Base-by-base conservation (phyloP, 2,797 vertebrate genomes). In the Syngnathus acus region DNA sequence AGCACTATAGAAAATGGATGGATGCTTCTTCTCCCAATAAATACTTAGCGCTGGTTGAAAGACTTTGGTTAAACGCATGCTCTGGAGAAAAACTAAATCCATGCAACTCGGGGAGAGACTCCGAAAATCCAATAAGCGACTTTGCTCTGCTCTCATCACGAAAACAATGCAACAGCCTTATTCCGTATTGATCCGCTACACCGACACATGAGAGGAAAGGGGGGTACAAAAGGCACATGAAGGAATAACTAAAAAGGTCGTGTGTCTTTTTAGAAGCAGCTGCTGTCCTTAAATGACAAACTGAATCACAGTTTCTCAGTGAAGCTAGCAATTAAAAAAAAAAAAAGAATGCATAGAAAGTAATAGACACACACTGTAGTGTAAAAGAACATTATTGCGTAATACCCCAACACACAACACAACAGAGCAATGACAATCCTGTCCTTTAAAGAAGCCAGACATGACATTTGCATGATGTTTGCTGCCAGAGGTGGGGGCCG, bases 361-460 rank as follows among this genome's bases (percentile, higher is more conserved):
- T 78, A 75, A 86, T 75, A 75, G 75, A 71, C 76, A 65, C 65
- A 62, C 65, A 79, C 71, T 68, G 63, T 82, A 79, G 72, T 81
- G 76, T 72, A 74, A 83, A 83, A 84, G 66, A 77, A 81, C 66
- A 54, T 66, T 64, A 62, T 68, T 10, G 39, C 72, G 68, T 65
- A 70, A 80, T 69, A 71, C 66, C 54, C 69, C 64, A 72, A 65
- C 74, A 75, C 74, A 75, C 64, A 76, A 76, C 68, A 78, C 72
- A 79, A 72, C 74, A 79, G 21, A 55, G 53, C 13, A 6, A 70
- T 59, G 63, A 75, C 53, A 78, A 55, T 14, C 1, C 23, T 55
- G 5, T 55, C 54, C 23, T 55, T 55, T 32, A 13, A 65, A 64
- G 70, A 68, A 50, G 65, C 66, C 61, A 57, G 65, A 13, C 68